Conservation (phyloP, 1,140 invertebrate species). For the Kradibia gibbosae region DNA sequence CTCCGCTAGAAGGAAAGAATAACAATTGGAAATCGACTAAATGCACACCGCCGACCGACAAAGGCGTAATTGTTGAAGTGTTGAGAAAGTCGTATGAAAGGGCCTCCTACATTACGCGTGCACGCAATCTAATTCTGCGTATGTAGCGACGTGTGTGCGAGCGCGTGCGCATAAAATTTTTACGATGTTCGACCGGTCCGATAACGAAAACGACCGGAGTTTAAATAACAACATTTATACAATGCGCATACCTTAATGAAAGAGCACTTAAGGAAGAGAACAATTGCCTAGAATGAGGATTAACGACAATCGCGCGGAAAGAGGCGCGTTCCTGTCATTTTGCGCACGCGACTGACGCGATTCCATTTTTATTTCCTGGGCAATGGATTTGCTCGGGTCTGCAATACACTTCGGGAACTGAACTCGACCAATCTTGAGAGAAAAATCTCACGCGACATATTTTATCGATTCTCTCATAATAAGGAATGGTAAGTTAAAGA, state of each 20-base stretch:
- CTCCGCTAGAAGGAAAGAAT: neutral
- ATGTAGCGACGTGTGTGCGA: neutral
- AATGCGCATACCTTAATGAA: conserved; percentile 20
- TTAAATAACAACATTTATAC: conserved; percentile 17
- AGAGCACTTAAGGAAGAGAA: neutral
- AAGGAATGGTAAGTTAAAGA: neutral
- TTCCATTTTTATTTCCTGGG: neutral
- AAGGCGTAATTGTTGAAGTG: neutral
- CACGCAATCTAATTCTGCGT: neutral
- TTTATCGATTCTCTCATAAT: neutral
- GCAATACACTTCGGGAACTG: neutral
- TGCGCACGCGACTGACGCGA: neutral
- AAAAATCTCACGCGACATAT: neutral
- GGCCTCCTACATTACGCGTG: neutral
- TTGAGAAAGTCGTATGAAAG: neutral
- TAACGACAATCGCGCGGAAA: neutral
- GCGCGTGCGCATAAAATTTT: neutral
- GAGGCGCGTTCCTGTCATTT: neutral
- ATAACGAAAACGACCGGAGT: neutral
- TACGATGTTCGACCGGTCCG: neutral
- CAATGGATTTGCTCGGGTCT: neutral
- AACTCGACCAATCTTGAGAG: neutral
- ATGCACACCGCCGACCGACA: neutral
- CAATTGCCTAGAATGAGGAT: conserved; percentile 11
- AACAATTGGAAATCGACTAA: too few relatives aligned